Conservation (phyloP, 2,113 vertebrate species). For the Gymnogyps californianus region DNA sequence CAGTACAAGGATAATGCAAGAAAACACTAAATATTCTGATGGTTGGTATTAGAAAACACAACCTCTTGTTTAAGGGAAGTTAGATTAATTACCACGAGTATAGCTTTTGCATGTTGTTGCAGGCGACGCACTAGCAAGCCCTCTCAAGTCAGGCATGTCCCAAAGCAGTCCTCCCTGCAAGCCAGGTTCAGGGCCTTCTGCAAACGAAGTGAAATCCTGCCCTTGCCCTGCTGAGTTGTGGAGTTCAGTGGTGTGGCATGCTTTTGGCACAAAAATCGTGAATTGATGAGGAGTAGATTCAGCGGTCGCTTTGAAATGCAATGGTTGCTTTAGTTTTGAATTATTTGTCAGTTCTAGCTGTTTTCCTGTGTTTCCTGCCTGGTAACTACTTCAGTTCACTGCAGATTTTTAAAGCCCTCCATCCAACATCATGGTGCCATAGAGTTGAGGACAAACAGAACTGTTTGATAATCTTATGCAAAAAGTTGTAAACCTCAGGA, state of each 20-base stretch:
- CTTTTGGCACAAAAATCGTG: background rate
- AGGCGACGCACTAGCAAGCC: background rate
- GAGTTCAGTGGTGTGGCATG: background rate
- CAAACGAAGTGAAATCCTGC: background rate
- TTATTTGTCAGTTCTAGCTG: background rate
- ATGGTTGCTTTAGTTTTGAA: background rate
- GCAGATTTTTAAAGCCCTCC: background rate
- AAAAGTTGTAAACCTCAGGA: background rate
- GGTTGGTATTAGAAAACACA: background rate
- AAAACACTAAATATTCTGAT: background rate
- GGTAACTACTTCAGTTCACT: background rate
- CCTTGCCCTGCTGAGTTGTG: background rate
- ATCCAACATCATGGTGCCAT: background rate
- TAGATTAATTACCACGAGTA: background rate
- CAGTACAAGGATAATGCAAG: background rate
- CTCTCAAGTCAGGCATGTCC: background rate
- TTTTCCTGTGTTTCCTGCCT: background rate
- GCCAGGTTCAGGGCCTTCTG: background rate
- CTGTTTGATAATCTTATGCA: background rate
- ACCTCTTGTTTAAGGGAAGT: background rate
- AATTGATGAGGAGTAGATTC: background rate
- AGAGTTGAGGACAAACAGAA: background rate
- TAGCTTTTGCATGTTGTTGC: background rate
- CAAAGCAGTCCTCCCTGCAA: background rate
- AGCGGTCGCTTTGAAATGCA: background rate